A percentile compares a stretch with the other conserved stretches of the same genome.
phyloP scores from a whole-genome alignment of 2,888 invertebrate genomes.

The Erebia aethiops region DNA sequence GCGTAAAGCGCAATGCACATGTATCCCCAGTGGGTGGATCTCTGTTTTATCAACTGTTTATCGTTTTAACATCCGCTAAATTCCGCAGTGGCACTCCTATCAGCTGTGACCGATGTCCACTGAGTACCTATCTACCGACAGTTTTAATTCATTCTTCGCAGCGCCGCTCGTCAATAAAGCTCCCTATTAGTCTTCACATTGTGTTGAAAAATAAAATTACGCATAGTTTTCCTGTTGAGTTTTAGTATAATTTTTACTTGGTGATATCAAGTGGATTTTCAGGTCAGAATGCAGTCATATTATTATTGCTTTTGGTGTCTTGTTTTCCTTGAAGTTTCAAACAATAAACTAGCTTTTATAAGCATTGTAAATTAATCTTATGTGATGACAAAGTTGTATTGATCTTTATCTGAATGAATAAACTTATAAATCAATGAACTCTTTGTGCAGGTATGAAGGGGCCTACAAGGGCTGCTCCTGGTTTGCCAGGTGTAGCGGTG shows the following conservation, averaged over 20 bases:
- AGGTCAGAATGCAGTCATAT: slow-evolving; percentile 10
- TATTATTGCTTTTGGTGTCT: not conserved
- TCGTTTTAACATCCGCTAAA: slow-evolving; percentile 37
- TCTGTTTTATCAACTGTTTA: slow-evolving; percentile 57
- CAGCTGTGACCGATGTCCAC: slow-evolving; percentile 21
- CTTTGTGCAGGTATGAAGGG: slow-evolving; percentile 82
- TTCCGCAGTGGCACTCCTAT: slow-evolving; percentile 21
- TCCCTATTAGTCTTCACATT: slow-evolving; percentile 22
- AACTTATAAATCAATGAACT: not conserved
- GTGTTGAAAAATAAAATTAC: slow-evolving; percentile 12
- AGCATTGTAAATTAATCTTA: not conserved
- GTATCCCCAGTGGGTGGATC: slow-evolving; percentile 68
- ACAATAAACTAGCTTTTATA: not conserved
- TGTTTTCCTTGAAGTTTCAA: not conserved
- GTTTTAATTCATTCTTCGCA: slow-evolving; percentile 24
- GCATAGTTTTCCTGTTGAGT: not conserved
- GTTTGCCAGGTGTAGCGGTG: slow-evolving; percentile 68
- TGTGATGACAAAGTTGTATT: not conserved
- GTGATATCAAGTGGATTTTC: not conserved
- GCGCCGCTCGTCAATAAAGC: slow-evolving; percentile 24
- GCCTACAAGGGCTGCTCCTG: slow-evolving; percentile 83
- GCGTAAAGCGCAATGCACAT: slow-evolving; percentile 50
- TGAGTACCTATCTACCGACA: not conserved
- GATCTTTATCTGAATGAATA: not conserved
- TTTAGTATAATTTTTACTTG: not conserved